These are phyloP conservation scores for Synanceia verrucosa DNA, from an alignment of 2,797 vertebrate species.

Conservation along the genomic window DNA sequence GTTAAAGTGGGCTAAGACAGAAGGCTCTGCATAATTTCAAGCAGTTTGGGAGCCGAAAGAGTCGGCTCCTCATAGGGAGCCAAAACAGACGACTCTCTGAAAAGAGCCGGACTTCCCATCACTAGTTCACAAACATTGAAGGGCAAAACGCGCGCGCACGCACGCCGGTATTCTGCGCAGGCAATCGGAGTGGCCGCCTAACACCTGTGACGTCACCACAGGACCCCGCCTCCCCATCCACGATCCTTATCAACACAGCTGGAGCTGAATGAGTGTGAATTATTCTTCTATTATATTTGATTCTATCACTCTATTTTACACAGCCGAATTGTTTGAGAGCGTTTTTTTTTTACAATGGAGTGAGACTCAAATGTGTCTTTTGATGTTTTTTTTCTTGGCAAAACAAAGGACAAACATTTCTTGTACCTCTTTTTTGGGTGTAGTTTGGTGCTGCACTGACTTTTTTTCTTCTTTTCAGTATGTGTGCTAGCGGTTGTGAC, in stretches of 20 bases:
- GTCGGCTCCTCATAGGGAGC: no score
- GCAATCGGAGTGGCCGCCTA: constrained; percentile 52
- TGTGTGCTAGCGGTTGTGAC: constrained; percentile 40
- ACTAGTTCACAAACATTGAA: constrained; percentile 11
- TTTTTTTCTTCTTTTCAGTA: background rate
- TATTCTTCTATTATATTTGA: background rate
- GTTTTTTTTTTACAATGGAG: background rate
- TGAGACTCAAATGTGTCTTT: background rate
- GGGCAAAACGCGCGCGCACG: constrained; percentile 5
- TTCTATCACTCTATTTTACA: accelerated
- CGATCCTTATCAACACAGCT: constrained; percentile 32
- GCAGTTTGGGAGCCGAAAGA: no score
- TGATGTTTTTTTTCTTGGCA: accelerated
- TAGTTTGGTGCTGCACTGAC: background rate
- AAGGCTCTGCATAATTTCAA: no score
- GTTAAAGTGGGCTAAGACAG: no score
- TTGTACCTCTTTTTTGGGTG: background rate
- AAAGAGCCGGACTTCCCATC: no score
- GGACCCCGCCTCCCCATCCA: no score
- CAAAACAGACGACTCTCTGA: no score
- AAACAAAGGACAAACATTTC: background rate
- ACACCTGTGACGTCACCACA: constrained; percentile 58
- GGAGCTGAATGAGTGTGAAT: constrained; percentile 25
- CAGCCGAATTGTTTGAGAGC: background rate
- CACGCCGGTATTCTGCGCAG: constrained; percentile 48